phyloP scores from a whole-genome alignment of 1,140 invertebrate species.

The Arctopsyche grandis region DNA sequence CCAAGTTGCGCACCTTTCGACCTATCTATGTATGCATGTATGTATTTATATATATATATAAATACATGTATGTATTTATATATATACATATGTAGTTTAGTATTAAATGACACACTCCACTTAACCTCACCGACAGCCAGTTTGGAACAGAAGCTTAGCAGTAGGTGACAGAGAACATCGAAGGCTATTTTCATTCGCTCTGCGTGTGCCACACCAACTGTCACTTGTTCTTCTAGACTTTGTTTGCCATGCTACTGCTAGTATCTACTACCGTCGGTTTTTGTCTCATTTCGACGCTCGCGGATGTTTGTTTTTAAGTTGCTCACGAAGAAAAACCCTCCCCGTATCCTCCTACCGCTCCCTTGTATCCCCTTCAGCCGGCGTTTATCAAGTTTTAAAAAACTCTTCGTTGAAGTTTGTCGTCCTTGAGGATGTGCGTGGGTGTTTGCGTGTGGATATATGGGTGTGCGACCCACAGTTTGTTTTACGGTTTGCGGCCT shows the following conservation, averaged over 20 bases:
- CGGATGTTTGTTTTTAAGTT: slow-evolving; percentile 34
- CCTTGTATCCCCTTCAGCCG: not conserved
- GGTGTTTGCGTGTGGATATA: not conserved
- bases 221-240: slow-evolving; percentile 1
- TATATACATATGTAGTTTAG: too few species aligned
- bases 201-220: not conserved
- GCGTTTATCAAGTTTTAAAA: slow-evolving; percentile 33
- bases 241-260: not conserved
- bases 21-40: too few species aligned
- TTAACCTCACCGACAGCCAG: too few species aligned
- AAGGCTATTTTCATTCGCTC: not conserved
- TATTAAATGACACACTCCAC: too few species aligned
- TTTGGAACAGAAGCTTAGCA: too few species aligned
- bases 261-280: not conserved
- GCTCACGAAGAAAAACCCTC: slow-evolving; percentile 12
- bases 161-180: not conserved
- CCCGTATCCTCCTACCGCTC: too few species aligned
- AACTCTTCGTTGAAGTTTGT: slow-evolving; percentile 9
- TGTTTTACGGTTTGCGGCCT: slow-evolving; percentile 6
- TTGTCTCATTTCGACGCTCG: slow-evolving; percentile 12
- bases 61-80: too few species aligned
- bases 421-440: not conserved
- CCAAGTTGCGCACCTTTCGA: too few species aligned
- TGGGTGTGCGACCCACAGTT: not conserved
- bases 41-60: too few species aligned